phyloP scores from a whole-genome alignment of 2,888 invertebrate genomes.

The Nephrotoma appendiculata region DNA sequence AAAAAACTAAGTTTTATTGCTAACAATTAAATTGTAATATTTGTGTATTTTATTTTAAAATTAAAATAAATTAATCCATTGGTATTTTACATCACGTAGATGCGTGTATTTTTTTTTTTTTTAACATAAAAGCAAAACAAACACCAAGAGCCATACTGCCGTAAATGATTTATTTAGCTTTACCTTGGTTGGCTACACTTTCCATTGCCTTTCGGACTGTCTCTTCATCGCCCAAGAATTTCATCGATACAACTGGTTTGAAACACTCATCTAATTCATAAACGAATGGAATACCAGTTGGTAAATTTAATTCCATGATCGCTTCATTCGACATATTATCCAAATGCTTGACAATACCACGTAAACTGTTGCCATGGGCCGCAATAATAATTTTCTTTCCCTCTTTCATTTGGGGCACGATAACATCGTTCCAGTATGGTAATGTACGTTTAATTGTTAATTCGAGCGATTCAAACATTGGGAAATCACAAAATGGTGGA shows the following conservation, averaged over 20 bases:
- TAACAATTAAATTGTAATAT: neutral
- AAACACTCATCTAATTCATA: slow-evolving; percentile 57
- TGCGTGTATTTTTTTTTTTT: neutral
- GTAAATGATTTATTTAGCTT: slow-evolving; percentile 41
- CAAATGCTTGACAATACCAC: slow-evolving; percentile 75
- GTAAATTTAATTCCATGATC: slow-evolving; percentile 61
- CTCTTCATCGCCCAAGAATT: slow-evolving; percentile 65
- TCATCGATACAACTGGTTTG: slow-evolving; percentile 53
- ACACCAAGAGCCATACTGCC: neutral
- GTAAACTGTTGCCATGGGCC: slow-evolving; percentile 73
- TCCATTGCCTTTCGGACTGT: slow-evolving; percentile 62
- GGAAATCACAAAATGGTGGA: slow-evolving; percentile 61
- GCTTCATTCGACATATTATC: slow-evolving; percentile 61
- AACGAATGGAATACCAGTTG: slow-evolving; percentile 67
- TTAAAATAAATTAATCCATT: neutral
- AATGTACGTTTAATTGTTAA: slow-evolving; percentile 66
- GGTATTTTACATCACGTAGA: neutral
- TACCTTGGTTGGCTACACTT: slow-evolving; percentile 64
- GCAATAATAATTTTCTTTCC: slow-evolving; percentile 49
- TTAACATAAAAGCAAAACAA: neutral
- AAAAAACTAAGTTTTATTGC: neutral
- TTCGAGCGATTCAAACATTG: slow-evolving; percentile 69
- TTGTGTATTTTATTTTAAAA: neutral
- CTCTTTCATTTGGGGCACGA: slow-evolving; percentile 37
- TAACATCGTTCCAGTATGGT: slow-evolving; percentile 74